phyloP scores from a whole-genome alignment of 2,797 vertebrate genomes.

The Spinibarbus caldwelli region DNA sequence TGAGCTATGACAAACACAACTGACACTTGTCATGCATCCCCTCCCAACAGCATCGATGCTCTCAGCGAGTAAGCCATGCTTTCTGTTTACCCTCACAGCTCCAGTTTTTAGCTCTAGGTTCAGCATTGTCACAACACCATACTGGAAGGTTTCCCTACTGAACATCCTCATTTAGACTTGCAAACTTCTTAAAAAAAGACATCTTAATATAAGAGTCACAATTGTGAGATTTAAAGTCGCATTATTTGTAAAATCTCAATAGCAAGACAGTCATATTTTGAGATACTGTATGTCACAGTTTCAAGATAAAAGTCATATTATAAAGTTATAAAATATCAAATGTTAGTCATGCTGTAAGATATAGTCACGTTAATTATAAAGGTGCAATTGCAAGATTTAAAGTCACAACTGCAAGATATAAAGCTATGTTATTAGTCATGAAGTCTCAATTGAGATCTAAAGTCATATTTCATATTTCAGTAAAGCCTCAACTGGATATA shows the following conservation, averaged over 20 bases:
- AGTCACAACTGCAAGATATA: neutral
- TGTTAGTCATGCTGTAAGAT: neutral
- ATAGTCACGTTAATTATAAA: neutral
- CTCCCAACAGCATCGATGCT: neutral
- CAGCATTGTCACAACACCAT: neutral
- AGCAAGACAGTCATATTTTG: neutral
- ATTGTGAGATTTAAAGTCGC: neutral
- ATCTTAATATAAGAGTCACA: no score
- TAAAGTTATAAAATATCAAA: neutral
- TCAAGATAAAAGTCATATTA: neutral
- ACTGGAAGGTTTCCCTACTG: neutral
- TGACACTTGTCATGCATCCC: slow-evolving; percentile 17
- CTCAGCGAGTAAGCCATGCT: no score
- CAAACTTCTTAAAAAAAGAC: neutral
- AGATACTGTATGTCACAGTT: neutral
- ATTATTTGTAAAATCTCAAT: neutral
- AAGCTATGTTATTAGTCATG: neutral
- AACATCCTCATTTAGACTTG: neutral
- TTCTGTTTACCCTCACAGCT: slow-evolving; percentile 1
- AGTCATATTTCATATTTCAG: neutral
- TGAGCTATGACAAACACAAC: slow-evolving; percentile 27
- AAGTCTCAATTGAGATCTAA: neutral
- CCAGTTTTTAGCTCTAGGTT: slow-evolving; percentile 7
- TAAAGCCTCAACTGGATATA: neutral
- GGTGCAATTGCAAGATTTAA: neutral